These are phyloP conservation scores for Grammatotria lemairii DNA, from an alignment of 2,113 vertebrate species.

Conservation along the genomic window DNA sequence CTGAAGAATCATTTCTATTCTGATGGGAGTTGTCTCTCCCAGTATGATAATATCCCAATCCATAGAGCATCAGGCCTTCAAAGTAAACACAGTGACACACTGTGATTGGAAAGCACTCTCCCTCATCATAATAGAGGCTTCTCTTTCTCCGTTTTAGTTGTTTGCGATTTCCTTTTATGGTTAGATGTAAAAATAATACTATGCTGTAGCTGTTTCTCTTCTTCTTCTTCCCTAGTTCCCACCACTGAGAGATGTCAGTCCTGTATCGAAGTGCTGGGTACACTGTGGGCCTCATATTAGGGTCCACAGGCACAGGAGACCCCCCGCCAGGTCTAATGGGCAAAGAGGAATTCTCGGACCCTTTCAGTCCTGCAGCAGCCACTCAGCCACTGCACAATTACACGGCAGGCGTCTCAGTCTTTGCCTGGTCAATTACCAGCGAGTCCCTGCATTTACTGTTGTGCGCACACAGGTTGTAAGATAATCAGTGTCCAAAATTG, in stretches of 20 bases:
- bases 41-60: neutral
- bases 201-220: slow-evolving; percentile 8
- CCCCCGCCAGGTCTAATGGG: slow-evolving; percentile 68
- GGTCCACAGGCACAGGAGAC: slow-evolving; percentile 47
- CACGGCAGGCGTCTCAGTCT: slow-evolving; percentile 67
- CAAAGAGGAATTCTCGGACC: slow-evolving; percentile 47
- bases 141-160: neutral
- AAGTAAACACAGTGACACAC: neutral
- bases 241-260: slow-evolving; percentile 32
- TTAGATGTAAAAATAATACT: neutral
- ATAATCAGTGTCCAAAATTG: slow-evolving; percentile 69
- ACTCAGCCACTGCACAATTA: slow-evolving; percentile 63
- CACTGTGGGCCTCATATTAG: slow-evolving; percentile 11
- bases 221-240: neutral
- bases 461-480: slow-evolving; percentile 51
- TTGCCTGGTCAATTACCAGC: slow-evolving; percentile 70
- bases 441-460: slow-evolving; percentile 63
- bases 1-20: neutral
- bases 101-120: neutral
- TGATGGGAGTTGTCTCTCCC: neutral
- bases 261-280: neutral
- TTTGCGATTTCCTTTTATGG: neutral
- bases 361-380: slow-evolving; percentile 61
- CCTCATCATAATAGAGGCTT: neutral
- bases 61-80: neutral